Base-by-base conservation (phyloP, 1,140 invertebrate genomes). In the Schmidtea mediterranea region DNA sequence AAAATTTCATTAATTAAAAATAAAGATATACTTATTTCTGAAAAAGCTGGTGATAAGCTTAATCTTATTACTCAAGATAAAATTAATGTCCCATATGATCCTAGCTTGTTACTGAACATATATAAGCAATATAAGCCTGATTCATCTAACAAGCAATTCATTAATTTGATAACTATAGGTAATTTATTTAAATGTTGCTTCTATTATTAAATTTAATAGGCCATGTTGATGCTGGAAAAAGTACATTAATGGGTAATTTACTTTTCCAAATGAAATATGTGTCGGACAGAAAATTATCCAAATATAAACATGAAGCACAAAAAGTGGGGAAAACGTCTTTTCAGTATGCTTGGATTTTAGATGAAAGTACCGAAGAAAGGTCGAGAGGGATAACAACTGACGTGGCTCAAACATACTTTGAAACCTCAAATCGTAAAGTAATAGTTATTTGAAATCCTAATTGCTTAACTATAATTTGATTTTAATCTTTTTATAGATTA, bases 141-240 rank as follows among this genome's bases (percentile, higher is more conserved):
- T 32, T 32, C 26, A 32, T 32, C 26, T 6, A 32, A 32, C 10
- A 32, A 32, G 10, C 26, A 3, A 6, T 10, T 32, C 10, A 32
- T 32, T 10, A 32, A 32, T 10, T 32, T 32, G 10, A 32, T 32
- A 32, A 32, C 26, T 6, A 32, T 32, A 6, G 26, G 26, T 32
- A 32, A 32, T 6, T 6, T 32, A 32, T 6, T 32, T 32, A 3
- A 32, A 32, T 32, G 3, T 32, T 32, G 10, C 26, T 32, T 32
- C 3, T 32, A 10, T 32, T 32, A 32, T 32, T 6, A 32, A 3
- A n/a, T 10, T 10, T 47, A 52, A 10, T 49, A 64, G 92, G 92
- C 39, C 90, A 98, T 71, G 92, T 98, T 2, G 92, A 98, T 72
- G 89, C 89, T 51, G 92, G 92, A 0, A 98, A 98, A 68, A 90